These are phyloP conservation scores for Hirtodrosophila trivittata DNA, from an alignment of 2,888 invertebrate species.

Conservation along the genomic window DNA sequence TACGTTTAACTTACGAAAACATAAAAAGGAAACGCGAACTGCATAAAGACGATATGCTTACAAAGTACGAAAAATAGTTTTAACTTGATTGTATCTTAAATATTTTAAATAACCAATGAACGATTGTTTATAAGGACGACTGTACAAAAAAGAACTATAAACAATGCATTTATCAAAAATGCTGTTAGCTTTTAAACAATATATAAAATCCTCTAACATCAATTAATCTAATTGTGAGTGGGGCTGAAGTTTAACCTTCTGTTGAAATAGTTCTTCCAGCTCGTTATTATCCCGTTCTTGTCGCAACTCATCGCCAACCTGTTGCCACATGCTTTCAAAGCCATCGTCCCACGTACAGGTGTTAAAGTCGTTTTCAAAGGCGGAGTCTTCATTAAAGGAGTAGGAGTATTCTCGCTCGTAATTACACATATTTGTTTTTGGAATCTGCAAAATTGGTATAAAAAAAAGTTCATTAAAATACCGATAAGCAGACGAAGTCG, in stretches of 20 bases:
- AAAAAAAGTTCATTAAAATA: constrained; percentile 12
- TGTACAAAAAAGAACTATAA: not conserved
- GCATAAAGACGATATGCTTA: constrained; percentile 7
- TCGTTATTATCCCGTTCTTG: constrained; percentile 53
- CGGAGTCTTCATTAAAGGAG: constrained; percentile 49
- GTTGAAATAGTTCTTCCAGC: constrained; percentile 31
- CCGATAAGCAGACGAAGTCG: no score
- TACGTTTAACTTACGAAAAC: no score
- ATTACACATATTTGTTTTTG: constrained; percentile 56
- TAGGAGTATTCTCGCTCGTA: constrained; percentile 60
- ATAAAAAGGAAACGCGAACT: constrained; percentile 14
- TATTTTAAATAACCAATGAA: constrained; percentile 12
- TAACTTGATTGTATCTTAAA: constrained; percentile 16
- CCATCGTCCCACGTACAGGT: constrained; percentile 41
- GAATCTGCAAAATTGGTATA: constrained; percentile 37
- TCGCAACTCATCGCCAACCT: constrained; percentile 54
- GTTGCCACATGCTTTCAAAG: constrained; percentile 60
- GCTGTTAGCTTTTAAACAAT: constrained; percentile 11
- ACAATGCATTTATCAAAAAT: constrained; percentile 53
- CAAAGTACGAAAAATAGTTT: constrained; percentile 3
- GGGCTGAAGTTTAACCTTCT: constrained; percentile 26
- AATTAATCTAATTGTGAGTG: constrained; percentile 2
- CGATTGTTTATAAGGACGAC: constrained; percentile 1
- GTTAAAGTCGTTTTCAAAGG: constrained; percentile 43
- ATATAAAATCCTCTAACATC: no score